Conservation (phyloP, 2,888 invertebrate genomes). For the Buathra laborator region DNA sequence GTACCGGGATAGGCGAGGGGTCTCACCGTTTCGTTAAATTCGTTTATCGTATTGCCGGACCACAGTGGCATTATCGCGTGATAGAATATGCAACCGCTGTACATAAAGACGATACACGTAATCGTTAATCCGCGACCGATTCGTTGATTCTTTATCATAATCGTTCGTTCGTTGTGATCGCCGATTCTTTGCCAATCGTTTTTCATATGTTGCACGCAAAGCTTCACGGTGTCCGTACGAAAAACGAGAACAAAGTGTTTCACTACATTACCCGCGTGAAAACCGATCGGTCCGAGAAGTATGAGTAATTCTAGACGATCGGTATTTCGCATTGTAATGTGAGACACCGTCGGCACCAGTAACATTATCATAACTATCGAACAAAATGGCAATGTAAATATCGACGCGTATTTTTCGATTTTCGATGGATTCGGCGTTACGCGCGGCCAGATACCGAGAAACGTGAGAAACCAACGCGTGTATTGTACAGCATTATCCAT, state of each 20-base stretch:
- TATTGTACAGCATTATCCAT: conserved; percentile 44
- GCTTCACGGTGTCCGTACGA: conserved; percentile 28
- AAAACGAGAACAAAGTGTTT: conserved; percentile 44
- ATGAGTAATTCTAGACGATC: conserved; percentile 21
- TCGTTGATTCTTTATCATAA: conserved; percentile 57
- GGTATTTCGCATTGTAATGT: conserved; percentile 28
- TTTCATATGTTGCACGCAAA: conserved; percentile 63
- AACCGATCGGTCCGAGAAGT: conserved; percentile 53
- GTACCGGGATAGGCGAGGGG: conserved; percentile 76
- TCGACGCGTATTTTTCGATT: conserved; percentile 39
- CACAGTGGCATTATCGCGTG: conserved; percentile 46
- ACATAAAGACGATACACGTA: conserved; percentile 74
- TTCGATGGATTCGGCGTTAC: conserved; percentile 1
- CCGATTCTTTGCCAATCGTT: conserved; percentile 67
- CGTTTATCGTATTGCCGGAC: conserved; percentile 45
- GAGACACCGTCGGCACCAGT: conserved; percentile 19
- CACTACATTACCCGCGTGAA: conserved; percentile 16
- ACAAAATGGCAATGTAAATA: conserved; percentile 19
- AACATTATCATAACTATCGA: conserved; percentile 41
- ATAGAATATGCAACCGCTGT: conserved; percentile 71
- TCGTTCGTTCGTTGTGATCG: conserved; percentile 57
- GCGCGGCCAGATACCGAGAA: conserved; percentile 63
- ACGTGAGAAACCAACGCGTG: conserved; percentile 55
- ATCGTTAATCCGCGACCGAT: conserved; percentile 65
- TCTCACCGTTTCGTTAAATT: conserved; percentile 72